These are phyloP conservation scores for Stegana nigrithorax DNA, from an alignment of 2,888 invertebrate genomes.

Conservation along the genomic window DNA sequence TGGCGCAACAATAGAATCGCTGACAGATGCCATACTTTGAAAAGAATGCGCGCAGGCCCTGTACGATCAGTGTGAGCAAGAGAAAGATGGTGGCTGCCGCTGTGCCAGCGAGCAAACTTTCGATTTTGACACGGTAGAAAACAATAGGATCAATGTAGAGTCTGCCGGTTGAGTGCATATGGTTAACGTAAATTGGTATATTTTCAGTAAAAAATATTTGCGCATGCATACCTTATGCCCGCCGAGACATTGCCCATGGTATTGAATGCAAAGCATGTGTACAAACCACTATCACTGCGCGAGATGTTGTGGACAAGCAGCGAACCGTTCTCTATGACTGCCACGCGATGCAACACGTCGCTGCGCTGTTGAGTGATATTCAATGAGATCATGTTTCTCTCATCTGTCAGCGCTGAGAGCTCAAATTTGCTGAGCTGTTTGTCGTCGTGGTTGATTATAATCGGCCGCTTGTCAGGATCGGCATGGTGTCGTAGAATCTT, in stretches of 20 bases:
- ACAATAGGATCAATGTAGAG: slow-evolving; percentile 88
- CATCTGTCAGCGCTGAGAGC: slow-evolving; percentile 57
- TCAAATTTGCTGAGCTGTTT: slow-evolving; percentile 57
- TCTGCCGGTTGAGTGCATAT: too few species aligned
- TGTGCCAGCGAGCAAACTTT: slow-evolving; percentile 85
- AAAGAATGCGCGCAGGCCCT: slow-evolving; percentile 74
- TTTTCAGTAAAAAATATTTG: too few species aligned
- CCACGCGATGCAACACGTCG: slow-evolving; percentile 51
- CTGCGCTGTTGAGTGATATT: slow-evolving; percentile 50
- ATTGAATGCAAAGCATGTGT: slow-evolving; percentile 88
- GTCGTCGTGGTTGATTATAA: slow-evolving; percentile 60
- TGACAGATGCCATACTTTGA: slow-evolving; percentile 72
- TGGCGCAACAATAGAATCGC: slow-evolving; percentile 77
- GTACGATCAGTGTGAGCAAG: slow-evolving; percentile 81
- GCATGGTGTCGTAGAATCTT: slow-evolving; percentile 83
- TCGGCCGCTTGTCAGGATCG: slow-evolving; percentile 71
- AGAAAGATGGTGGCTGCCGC: slow-evolving; percentile 84
- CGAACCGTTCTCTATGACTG: slow-evolving; percentile 81
- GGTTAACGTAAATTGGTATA: too few species aligned
- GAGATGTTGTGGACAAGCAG: slow-evolving; percentile 79
- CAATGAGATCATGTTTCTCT: slow-evolving; percentile 41
- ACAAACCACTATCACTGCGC: slow-evolving; percentile 85
- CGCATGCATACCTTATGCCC: slow-evolving; percentile 73
- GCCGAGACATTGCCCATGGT: slow-evolving; percentile 83
- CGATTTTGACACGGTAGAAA: slow-evolving; percentile 84